Evolutionary conservation across 2,113 vertebrate species (phyloP), one percentile per base, ranked within the genome.

Genomic region (Sturnira hondurensis): DNA sequence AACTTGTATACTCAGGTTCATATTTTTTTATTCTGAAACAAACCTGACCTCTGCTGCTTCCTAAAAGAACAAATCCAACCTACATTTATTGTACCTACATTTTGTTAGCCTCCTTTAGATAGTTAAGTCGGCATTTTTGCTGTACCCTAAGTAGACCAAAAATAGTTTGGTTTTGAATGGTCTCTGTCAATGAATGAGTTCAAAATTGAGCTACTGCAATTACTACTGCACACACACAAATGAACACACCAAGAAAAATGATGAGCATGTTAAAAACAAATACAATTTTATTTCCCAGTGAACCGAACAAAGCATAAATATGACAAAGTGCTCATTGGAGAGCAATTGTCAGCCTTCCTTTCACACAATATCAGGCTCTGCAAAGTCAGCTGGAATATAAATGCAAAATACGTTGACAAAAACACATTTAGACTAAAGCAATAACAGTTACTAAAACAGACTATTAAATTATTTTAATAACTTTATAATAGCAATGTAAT

Each of bases 381-480:
- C 45, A 89, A 88, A 80, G 24, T n/a, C 73, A 31, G 36, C 91
- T 38, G 67, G 65, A 90, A 92, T 70, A 87, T 71, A 90, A 84
- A 93, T 74, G 50, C 22, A 96, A 84, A 95, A 65, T 94, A 84
- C 45, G 52, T 86, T 80, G 47, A 74, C 83, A 96, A 71, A 50
- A 95, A 68, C 28, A 80, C 65, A 92, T 93, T 88, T 95, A 63
- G 83, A 81, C 47, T 87, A 86, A 95, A 92, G 88, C 33, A 87
- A 80, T 76, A 92, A 93, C 63, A 83, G 54, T 73, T 96, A 90
- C 47, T 89, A 91, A 96, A 89, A 38, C 33, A 94, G 36, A 56
- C 50, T 43, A 78, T 77, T 71, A 92, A 92, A 81, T 94, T 97
- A 94, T 89, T 93, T 91, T 93, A 95, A 97, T 88, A 96, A 86